Conservation (phyloP, 2,888 invertebrate genomes). For the Mermis nigrescens region DNA sequence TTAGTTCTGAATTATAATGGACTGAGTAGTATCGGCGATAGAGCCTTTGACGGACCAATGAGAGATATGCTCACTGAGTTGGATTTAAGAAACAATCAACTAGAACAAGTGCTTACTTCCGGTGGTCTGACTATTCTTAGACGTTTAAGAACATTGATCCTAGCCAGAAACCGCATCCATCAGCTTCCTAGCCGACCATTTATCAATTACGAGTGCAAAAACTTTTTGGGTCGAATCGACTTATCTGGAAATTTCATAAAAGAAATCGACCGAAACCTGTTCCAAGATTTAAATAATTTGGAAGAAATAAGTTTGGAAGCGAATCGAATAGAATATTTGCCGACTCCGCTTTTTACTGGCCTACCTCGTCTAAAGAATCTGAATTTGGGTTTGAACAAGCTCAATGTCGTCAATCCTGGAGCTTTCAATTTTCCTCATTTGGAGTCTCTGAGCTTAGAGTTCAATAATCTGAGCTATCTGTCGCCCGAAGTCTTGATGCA, state of each 20-base stretch:
- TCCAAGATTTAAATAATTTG: slow-evolving; percentile 2
- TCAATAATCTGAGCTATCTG: slow-evolving; percentile 28
- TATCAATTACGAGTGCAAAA: slow-evolving; percentile 20
- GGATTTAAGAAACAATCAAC: slow-evolving; percentile 28
- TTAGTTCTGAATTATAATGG: slow-evolving; percentile 29
- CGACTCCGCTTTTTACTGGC: slow-evolving; percentile 24
- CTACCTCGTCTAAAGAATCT: slow-evolving; percentile 26
- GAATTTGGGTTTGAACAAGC: slow-evolving; percentile 28
- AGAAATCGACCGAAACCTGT: not conserved
- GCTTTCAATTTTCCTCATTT: slow-evolving; percentile 29
- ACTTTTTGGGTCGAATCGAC: slow-evolving; percentile 26
- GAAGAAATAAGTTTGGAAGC: slow-evolving; percentile 29
- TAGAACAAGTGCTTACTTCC: slow-evolving; percentile 22
- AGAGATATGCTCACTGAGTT: slow-evolving; percentile 28
- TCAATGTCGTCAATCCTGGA: slow-evolving; percentile 26
- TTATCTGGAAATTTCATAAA: slow-evolving; percentile 25
- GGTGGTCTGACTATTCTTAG: slow-evolving; percentile 22
- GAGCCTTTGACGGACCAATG: slow-evolving; percentile 27
- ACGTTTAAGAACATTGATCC: slow-evolving; percentile 27
- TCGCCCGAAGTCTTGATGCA: slow-evolving; percentile 28
- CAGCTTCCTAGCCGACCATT: slow-evolving; percentile 20
- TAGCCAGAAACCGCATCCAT: slow-evolving; percentile 26
- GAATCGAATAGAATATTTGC: slow-evolving; percentile 25
- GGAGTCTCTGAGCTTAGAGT: slow-evolving; percentile 30
- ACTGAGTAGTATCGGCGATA: slow-evolving; percentile 19